Evolutionary conservation across 1,140 invertebrate species (phyloP).

Genomic region (Solenopsis invicta): DNA sequence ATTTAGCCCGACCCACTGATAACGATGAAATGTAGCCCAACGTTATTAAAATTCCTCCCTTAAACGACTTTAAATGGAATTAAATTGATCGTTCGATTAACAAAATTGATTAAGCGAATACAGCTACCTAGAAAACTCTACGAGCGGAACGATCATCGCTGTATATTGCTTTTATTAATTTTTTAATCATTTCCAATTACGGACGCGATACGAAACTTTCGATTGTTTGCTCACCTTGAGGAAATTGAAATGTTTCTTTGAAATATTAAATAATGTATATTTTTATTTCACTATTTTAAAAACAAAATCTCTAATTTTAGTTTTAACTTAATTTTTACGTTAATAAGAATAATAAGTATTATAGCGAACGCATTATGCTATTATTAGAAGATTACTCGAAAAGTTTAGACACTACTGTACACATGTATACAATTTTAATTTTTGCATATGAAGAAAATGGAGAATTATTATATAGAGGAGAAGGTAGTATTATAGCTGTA

Average conservation of each 20-base stretch:
- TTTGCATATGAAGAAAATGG: neutral
- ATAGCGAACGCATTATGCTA: neutral
- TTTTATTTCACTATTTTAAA: neutral
- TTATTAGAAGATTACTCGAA: neutral
- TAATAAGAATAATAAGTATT: conserved; percentile 27
- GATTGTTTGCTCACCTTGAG: neutral
- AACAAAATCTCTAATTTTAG: neutral
- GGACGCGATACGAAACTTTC: neutral
- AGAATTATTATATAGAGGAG: neutral
- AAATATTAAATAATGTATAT: neutral
- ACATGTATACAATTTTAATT: neutral
- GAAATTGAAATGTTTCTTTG: neutral
- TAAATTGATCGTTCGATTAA: conserved; percentile 3
- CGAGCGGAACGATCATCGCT: neutral
- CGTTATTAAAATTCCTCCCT: neutral
- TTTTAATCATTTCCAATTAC: neutral
- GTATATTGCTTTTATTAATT: neutral
- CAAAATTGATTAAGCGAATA: conserved; percentile 2
- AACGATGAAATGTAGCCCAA: conserved; percentile 73
- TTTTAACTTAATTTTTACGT: neutral
- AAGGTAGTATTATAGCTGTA: too few relatives aligned
- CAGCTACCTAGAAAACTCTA: neutral
- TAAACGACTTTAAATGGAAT: neutral
- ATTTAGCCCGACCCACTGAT: conserved; percentile 83
- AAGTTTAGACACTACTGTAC: neutral